phyloP scores from a whole-genome alignment of 2,113 vertebrate genomes.

The Catharus bicknelli region DNA sequence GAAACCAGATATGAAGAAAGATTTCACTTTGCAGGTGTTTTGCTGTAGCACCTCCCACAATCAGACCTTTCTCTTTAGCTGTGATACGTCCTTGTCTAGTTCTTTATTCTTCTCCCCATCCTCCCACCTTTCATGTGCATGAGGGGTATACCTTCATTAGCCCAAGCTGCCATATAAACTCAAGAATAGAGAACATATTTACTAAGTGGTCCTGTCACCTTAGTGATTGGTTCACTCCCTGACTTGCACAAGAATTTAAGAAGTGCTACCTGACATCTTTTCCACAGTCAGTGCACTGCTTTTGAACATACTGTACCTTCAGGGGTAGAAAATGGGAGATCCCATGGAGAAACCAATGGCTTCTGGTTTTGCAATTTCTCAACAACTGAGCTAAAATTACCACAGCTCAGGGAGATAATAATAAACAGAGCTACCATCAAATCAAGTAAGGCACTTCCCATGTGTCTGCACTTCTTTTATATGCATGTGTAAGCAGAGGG shows the following conservation, averaged over 20 bases:
- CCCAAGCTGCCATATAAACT: background rate
- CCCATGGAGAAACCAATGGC: rapidly evolving
- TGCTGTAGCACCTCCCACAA: background rate
- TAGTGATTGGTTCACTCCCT: background rate
- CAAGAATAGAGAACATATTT: background rate
- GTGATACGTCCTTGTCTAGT: background rate
- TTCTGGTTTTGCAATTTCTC: background rate
- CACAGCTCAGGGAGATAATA: background rate
- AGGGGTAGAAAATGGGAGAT: background rate
- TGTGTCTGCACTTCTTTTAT: background rate
- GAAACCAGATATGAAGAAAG: background rate
- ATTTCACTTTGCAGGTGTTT: background rate
- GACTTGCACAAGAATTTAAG: background rate
- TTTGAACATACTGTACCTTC: background rate
- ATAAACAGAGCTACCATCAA: background rate
- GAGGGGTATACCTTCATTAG: background rate
- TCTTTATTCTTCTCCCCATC: background rate
- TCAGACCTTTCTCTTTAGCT: background rate
- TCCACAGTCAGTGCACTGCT: background rate
- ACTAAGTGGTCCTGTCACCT: background rate
- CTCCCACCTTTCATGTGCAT: background rate
- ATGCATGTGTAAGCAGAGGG: background rate
- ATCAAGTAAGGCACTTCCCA: background rate
- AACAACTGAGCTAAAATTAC: background rate
- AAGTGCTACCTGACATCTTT: background rate